Evolutionary conservation across 2,113 vertebrate species (phyloP).

Genomic region (Verasper variegatus): DNA sequence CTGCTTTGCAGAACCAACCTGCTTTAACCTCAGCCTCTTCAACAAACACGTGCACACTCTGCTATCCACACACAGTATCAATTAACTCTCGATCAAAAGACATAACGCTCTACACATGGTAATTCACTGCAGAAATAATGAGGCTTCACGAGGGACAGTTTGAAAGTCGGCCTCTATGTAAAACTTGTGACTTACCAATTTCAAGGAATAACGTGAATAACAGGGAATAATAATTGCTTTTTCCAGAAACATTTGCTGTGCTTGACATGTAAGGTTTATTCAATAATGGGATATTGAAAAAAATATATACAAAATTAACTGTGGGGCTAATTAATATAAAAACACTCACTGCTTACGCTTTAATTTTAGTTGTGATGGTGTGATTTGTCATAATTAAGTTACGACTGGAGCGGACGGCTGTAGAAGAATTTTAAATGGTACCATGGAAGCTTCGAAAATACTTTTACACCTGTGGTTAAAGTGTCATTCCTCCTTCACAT

Average conservation of each 20-base stretch:
- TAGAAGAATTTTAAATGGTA: background rate
- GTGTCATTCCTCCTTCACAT: background rate
- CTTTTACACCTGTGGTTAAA: background rate
- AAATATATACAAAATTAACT: background rate
- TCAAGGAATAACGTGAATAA: background rate
- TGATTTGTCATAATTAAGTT: constrained; percentile 3
- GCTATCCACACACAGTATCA: background rate
- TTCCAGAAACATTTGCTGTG: background rate
- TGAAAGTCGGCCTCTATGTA: background rate
- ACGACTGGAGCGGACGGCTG: background rate
- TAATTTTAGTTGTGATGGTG: constrained; percentile 4
- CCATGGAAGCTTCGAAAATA: background rate
- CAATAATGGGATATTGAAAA: background rate
- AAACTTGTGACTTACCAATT: background rate
- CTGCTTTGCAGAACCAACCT: constrained; percentile 37
- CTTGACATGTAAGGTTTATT: background rate
- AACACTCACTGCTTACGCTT: background rate
- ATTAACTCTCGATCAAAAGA: background rate
- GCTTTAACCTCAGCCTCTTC: constrained; percentile 11
- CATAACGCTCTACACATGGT: background rate
- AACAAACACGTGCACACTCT: background rate
- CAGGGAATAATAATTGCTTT: background rate
- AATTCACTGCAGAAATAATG: background rate
- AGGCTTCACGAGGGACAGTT: background rate
- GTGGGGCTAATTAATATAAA: background rate